Conservation (phyloP, 2,888 invertebrate species). For the Tetranychus piercei region DNA sequence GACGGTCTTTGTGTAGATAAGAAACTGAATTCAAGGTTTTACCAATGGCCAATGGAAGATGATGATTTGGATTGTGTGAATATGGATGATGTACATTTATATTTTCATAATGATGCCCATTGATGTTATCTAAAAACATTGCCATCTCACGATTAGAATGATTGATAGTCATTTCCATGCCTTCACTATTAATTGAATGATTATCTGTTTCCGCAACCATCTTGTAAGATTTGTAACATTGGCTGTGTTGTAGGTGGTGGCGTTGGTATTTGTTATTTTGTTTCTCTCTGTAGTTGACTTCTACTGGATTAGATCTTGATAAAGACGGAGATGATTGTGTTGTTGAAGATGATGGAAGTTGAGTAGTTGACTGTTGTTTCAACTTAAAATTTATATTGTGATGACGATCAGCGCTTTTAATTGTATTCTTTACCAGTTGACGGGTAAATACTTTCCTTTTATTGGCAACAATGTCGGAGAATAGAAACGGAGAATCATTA, state of each 20-base stretch:
- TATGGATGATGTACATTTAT: background rate
- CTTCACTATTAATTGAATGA: background rate
- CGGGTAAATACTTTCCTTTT: background rate
- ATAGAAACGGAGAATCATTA: background rate
- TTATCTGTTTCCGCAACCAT: background rate
- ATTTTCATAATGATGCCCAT: conserved; percentile 6
- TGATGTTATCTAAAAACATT: background rate
- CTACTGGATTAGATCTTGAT: background rate
- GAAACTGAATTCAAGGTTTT: background rate
- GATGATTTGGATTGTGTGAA: background rate
- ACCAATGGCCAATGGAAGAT: background rate
- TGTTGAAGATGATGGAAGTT: background rate
- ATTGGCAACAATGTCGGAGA: background rate
- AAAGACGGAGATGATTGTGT: background rate
- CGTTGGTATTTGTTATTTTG: too few species aligned
- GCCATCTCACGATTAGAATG: background rate
- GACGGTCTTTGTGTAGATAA: background rate
- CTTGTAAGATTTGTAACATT: background rate
- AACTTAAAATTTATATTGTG: background rate
- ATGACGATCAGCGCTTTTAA: background rate
- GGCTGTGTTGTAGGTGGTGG: background rate
- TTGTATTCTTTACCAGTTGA: background rate
- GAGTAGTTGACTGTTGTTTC: background rate
- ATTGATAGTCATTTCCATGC: background rate
- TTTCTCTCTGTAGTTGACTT: background rate